Evolutionary conservation across 2,888 invertebrate species (phyloP).

Genomic region (Lasioglossum leucozonium): DNA sequence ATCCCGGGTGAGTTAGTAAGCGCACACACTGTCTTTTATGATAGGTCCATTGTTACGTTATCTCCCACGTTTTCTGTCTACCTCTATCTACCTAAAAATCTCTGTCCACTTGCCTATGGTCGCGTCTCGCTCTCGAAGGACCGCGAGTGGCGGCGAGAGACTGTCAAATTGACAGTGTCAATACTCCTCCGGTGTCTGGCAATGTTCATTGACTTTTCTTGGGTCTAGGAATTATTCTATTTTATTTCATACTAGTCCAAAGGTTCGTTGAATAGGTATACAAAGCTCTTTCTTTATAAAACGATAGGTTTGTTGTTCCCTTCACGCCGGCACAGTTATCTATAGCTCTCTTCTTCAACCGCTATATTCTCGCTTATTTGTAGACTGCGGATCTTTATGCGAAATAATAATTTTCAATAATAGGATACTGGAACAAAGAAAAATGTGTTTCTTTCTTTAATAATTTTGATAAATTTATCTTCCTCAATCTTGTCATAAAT

Average conservation of each 20-base stretch:
- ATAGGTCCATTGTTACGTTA: slow-evolving; percentile 77
- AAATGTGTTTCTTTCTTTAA: not conserved
- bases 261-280: slow-evolving; percentile 24
- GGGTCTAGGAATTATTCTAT: not conserved
- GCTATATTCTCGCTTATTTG: not conserved
- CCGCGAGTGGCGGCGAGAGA: slow-evolving; percentile 27
- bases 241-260: not conserved
- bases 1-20: slow-evolving; percentile 78
- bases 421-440: not conserved
- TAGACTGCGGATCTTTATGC: not conserved
- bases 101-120: slow-evolving; percentile 44
- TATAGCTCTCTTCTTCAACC: not conserved
- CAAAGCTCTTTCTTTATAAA: slow-evolving; percentile 46
- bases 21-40: slow-evolving; percentile 82
- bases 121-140: slow-evolving; percentile 45
- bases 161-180: not conserved
- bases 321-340: slow-evolving; percentile 20
- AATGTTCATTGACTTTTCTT: not conserved
- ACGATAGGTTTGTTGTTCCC: slow-evolving; percentile 46
- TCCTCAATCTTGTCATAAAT: not conserved
- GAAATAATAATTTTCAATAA: not conserved
- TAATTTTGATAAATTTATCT: not conserved
- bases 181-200: not conserved
- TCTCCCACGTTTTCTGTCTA: slow-evolving; percentile 51
- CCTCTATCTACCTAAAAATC: slow-evolving; percentile 21